phyloP scores from a whole-genome alignment of 2,113 vertebrate genomes.

The Ceuthmochares aereus region DNA sequence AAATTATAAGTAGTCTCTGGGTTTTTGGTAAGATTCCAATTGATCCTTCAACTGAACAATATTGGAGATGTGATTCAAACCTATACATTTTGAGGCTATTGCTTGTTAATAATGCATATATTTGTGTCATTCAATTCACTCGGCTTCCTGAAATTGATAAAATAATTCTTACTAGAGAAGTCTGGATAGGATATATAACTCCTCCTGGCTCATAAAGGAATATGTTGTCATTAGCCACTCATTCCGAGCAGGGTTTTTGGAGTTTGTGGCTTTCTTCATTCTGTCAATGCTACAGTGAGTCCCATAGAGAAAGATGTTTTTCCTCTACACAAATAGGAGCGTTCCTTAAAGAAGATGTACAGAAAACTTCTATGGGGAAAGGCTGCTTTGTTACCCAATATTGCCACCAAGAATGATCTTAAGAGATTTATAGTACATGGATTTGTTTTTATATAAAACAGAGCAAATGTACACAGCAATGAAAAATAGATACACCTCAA shows the following conservation, averaged over 20 bases:
- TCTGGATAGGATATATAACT: not conserved
- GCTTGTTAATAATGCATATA: not conserved
- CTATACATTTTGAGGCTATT: not conserved
- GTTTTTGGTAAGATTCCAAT: not conserved
- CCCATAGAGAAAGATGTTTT: slow-evolving; percentile 27
- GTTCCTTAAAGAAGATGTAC: slow-evolving; percentile 24
- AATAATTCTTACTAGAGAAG: slow-evolving; percentile 1
- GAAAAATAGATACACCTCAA: slow-evolving; percentile 41
- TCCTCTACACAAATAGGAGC: slow-evolving; percentile 37
- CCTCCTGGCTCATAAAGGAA: not conserved
- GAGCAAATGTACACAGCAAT: not conserved
- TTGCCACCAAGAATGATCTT: slow-evolving; percentile 36
- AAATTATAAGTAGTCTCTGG: not conserved
- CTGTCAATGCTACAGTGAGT: not conserved
- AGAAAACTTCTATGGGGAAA: slow-evolving; percentile 28
- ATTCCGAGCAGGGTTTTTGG: not conserved
- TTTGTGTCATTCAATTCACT: slow-evolving; percentile 37
- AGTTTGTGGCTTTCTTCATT: slow-evolving; percentile 47
- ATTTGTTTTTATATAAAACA: slow-evolving; percentile 43
- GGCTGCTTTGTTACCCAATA: slow-evolving; percentile 55
- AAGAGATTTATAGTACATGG: not conserved
- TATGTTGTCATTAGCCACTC: not conserved
- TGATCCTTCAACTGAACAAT: not conserved
- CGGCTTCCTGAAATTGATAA: slow-evolving; percentile 45
- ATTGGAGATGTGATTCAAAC: not conserved